phyloP scores from a whole-genome alignment of 2,113 vertebrate genomes.

The Hymenochirus boettgeri region DNA sequence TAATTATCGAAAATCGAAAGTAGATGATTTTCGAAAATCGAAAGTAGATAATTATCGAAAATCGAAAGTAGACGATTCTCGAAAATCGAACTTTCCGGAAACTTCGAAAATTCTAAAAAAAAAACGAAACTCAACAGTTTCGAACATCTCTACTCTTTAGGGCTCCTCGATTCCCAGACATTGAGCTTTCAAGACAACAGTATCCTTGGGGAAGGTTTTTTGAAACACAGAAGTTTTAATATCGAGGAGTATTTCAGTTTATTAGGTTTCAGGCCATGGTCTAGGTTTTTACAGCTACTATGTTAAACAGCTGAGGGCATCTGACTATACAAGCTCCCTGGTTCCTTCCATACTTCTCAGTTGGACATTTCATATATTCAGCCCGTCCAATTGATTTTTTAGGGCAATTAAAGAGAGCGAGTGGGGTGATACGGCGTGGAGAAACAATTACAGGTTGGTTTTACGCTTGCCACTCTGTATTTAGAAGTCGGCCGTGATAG shows the following conservation, averaged over 20 bases:
- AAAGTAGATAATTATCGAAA: too few relatives aligned
- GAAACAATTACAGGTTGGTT: conserved; percentile 40
- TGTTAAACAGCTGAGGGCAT: conserved; percentile 21
- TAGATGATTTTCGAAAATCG: too few relatives aligned
- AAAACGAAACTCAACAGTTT: too few relatives aligned
- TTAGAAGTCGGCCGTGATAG: conserved; percentile 28
- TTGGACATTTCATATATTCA: conserved; percentile 26
- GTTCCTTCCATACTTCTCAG: conserved; percentile 13
- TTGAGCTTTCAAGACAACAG: conserved; percentile 37
- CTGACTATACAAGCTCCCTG: conserved; percentile 8
- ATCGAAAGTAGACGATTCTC: too few relatives aligned
- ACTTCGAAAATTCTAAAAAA: too few relatives aligned
- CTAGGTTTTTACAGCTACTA: conserved; percentile 29
- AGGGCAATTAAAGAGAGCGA: conserved; percentile 34
- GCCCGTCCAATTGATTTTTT: conserved; percentile 34
- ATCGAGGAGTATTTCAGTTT: conserved; percentile 25
- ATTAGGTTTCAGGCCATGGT: conserved; percentile 27
- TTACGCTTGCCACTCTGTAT: conserved; percentile 32
- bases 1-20: too few relatives aligned
- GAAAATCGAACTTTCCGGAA: too few relatives aligned
- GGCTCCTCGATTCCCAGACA: conserved; percentile 10
- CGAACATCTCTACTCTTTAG: too few relatives aligned
- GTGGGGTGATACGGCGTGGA: conserved; percentile 11
- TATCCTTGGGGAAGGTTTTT: conserved; percentile 7
- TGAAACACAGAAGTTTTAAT: conserved; percentile 18